Evolutionary conservation across 2,888 invertebrate genomes (phyloP), one percentile per base, ranked within the genome.

Genomic region (Agapostemon virescens): DNA sequence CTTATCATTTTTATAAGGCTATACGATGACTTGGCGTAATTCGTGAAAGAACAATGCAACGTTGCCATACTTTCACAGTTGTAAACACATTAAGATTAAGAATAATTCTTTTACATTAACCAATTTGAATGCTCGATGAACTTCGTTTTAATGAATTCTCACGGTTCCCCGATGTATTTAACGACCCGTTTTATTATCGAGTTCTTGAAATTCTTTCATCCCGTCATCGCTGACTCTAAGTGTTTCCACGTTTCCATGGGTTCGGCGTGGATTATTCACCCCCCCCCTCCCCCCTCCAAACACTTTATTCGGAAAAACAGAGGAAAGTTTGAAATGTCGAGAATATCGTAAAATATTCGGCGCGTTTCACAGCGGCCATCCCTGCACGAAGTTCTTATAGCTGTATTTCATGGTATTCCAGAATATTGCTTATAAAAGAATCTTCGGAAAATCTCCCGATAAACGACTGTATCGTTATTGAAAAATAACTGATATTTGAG

Each of bases 291-390:
- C 55, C 26, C 33, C 67, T 68, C 52, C 68, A 9, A 77, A 71
- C 67, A 75, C 70, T 70, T 74, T 77, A 77, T 80, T 76, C 61
- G 55, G 23, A 40, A 76, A 77, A 73, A 70, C 73, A 66, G 26
- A 64, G 15, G 36, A 68, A 82, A 77, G 79, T 83, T 83, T 74
- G 74, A 85, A 81, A 75, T 63, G 84, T 71, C 64, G 79, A 79
- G 74, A 49, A 63, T 55, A 45, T 75, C 68, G 79, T 79, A 78
- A 81, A 83, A 74, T 76, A 77, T 77, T 85, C 67, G 40, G 73
- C 76, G 58, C 61, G 72, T 78, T 84, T 58, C 61, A 74, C 63
- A 55, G 45, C 77, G 77, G 69, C 78, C 72, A 72, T 52, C 61
- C 72, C 38, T 64, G 55, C 63, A 55, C 72, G 63, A 63, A 33